Conservation (phyloP, 2,888 invertebrate species). For the Tinea semifulvella region DNA sequence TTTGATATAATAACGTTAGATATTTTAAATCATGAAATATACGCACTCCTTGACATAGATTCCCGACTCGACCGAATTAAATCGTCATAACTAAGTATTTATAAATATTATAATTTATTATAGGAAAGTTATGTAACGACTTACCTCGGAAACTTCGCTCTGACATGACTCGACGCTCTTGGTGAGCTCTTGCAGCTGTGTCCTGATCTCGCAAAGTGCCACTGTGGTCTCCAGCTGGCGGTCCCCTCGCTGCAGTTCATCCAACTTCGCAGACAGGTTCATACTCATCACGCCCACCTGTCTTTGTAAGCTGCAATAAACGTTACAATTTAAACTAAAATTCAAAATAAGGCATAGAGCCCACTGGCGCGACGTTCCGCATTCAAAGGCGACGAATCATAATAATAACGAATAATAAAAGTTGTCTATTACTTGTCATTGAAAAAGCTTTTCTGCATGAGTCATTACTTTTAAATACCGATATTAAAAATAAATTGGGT, state of each 20-base stretch:
- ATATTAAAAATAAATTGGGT: too few species aligned
- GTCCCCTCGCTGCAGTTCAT: slow-evolving; percentile 90
- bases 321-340: too few species aligned
- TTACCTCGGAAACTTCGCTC: slow-evolving; percentile 88
- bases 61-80: not conserved
- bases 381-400: too few species aligned
- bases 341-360: too few species aligned
- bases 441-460: too few species aligned
- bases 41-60: not conserved
- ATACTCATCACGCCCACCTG: slow-evolving; percentile 98
- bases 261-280: slow-evolving; percentile 93
- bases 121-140: slow-evolving; percentile 16
- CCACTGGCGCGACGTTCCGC: too few species aligned
- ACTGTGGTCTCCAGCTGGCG: slow-evolving; percentile 93
- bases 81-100: not conserved
- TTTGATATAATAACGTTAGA: too few species aligned
- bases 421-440: too few species aligned
- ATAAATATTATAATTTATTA: not conserved
- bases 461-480: too few species aligned
- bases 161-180: slow-evolving; percentile 95
- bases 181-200: slow-evolving; percentile 91
- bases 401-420: too few species aligned
- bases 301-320: slow-evolving; percentile 92
- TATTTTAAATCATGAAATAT: not conserved
- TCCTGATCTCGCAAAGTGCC: slow-evolving; percentile 92